Evolutionary conservation across 2,797 vertebrate species (phyloP), one percentile per base, ranked within the genome.

Genomic region (Chrysocyon brachyurus): DNA sequence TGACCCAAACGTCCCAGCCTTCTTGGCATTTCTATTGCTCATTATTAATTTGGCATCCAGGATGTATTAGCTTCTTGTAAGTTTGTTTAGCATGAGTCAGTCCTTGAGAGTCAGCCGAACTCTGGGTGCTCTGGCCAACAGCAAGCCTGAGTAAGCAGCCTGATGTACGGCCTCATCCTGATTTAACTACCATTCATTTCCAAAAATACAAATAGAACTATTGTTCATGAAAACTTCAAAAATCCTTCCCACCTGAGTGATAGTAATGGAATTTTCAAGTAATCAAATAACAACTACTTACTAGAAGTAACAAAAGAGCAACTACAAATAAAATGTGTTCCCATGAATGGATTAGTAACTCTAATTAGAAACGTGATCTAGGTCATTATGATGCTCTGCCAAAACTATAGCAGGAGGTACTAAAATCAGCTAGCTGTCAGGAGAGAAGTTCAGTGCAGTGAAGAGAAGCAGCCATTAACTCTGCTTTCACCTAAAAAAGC

Each of bases 221-320:
- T 4, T 93, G 19, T 81, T 77, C 19, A 81, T 61, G 33, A 92
- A 91, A 70, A 49, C 33, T 79, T 91, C 28, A 56, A 85, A 94
- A 95, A 81, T 57, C 52, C 56, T 92, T 46, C 72, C 56, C 46
- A 52, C 40, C 22, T 66, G 83, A 93, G 57, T 70, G 28, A 70
- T 2, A 78, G n/a, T 59, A 59, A 91, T 16, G 22, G 22, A 31
- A 78, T 89, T 70, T 78, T 72, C 36, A 90, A 87, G 3, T 15
- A 85, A n/a, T 33, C 68, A 84, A 85, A 85, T 78, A 81, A 97
- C 92, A 95, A 87, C 15, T 93, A 40, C 15, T 90, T 75, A n/a
- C 63, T 79, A 82, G 14, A 82, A 68, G 31, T 81, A 59, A 91
- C 78, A 63, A 94, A 95, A 40, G 6, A 82, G 52, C 52, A 96